Evolutionary conservation across 2,888 invertebrate genomes (phyloP).

Genomic region (Clistopyga incitator): DNA sequence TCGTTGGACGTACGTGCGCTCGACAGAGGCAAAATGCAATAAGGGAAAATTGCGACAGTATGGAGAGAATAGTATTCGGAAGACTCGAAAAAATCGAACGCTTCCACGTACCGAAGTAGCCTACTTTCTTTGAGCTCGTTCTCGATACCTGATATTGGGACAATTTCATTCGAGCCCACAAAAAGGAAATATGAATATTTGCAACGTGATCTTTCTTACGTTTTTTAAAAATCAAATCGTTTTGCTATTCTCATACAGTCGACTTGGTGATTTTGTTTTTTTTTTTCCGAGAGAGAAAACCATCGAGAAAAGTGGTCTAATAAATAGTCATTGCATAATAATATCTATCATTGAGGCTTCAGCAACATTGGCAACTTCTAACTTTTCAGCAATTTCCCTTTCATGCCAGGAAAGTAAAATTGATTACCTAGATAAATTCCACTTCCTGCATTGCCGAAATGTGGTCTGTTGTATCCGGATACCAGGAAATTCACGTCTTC

Average conservation of each 20-base stretch:
- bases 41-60: conserved; percentile 36
- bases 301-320: too few species aligned
- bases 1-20: neutral
- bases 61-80: conserved; percentile 11
- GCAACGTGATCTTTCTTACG: neutral
- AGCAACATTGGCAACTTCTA: neutral
- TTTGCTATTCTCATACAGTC: neutral
- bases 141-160: neutral
- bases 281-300: too few species aligned
- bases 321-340: too few species aligned
- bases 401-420: conserved; percentile 9
- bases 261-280: neutral
- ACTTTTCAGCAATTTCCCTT: neutral
- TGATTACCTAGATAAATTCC: conserved; percentile 84
- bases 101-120: conserved; percentile 10
- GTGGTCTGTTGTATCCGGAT: conserved; percentile 84
- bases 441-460: conserved; percentile 83
- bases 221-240: neutral
- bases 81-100: conserved; percentile 24
- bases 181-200: neutral
- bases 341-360: too few species aligned
- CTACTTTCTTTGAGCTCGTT: neutral
- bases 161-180: neutral
- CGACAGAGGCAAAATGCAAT: conserved; percentile 38
- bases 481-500: conserved; percentile 85